These are phyloP conservation scores for Catharus ustulatus DNA, from an alignment of 2,797 vertebrate species.

Conservation along the genomic window DNA sequence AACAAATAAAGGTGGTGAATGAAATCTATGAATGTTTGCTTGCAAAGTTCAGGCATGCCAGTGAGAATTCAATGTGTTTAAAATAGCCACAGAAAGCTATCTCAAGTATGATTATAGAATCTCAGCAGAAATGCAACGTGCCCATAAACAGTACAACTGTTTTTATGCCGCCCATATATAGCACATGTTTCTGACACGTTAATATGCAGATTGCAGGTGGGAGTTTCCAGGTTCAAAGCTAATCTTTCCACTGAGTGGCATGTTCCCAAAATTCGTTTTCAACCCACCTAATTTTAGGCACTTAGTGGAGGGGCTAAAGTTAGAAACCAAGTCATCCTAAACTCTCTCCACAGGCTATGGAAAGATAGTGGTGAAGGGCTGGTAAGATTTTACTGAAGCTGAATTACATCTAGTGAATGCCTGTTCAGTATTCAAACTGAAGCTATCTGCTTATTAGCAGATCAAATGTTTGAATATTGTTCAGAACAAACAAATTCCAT, in stretches of 20 bases:
- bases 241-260: not conserved
- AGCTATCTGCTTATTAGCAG: not conserved
- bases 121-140: not conserved
- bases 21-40: not conserved
- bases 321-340: slow-evolving; percentile 3
- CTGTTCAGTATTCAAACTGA: not conserved
- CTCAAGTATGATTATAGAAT: not conserved
- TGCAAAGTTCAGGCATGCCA: not conserved
- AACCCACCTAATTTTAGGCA: slow-evolving; percentile 15
- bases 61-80: not conserved
- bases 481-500: not conserved
- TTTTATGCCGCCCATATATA: not conserved
- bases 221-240: slow-evolving; percentile 5
- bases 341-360: not conserved
- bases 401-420: not conserved
- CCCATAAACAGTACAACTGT: not conserved
- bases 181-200: not conserved
- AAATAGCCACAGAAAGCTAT: slow-evolving; percentile 19
- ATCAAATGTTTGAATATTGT: slow-evolving; percentile 4
- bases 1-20: not conserved
- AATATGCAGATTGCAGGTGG: slow-evolving; percentile 21
- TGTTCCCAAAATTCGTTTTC: slow-evolving; percentile 1
- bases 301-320: not conserved
- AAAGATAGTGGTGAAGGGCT: not conserved
- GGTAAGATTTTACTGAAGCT: not conserved